Evolutionary conservation across 2,888 invertebrate species (phyloP), one percentile per base, ranked within the genome.

Genomic region (Drosophila stalkeri): DNA sequence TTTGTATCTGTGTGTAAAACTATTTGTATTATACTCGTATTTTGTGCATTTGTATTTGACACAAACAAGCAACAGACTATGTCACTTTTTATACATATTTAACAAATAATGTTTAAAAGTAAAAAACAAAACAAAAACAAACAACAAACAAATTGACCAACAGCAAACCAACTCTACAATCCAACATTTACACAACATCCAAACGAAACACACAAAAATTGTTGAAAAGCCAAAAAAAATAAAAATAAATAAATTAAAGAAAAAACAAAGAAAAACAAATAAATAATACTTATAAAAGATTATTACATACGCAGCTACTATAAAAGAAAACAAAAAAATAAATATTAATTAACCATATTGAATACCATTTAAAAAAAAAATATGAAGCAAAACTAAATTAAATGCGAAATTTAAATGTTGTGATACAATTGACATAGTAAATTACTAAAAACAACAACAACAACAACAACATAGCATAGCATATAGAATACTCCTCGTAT

Each of bases 11-110:
- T 70, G 85, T 85, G 81, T 81, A 81, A 80, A 51, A 57, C 56
- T 86, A 81, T 84, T 82, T 82, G 84, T 83, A 86, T 83, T 83
- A 74, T 79, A 85, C 74, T 74, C 83, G 85, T 75, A 77, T 87
- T 82, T 85, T 84, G 82, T 77, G 82, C 72, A 88, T 83, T 85
- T 86, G 68, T 80, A 85, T 82, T 80, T 70, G 67, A 82, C 86
- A 85, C 86, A 68, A 72, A 74, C 76, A 65, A 83, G 52, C 62
- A 76, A 79, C 80, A 82, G 82, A 85, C 88, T 81, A 72, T 64
- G 70, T 69, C 88, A 82, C 86, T 85, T 84, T 84, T 87, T 84
- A 87, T 84, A 84, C 71, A 85, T 59, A 61, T 77, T 71, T 79
- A 68, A 75, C 67, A 41, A 41, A 59, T 41, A 69, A 61, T 33